phyloP scores from a whole-genome alignment of 2,888 invertebrate species.

The Alitta virens region DNA sequence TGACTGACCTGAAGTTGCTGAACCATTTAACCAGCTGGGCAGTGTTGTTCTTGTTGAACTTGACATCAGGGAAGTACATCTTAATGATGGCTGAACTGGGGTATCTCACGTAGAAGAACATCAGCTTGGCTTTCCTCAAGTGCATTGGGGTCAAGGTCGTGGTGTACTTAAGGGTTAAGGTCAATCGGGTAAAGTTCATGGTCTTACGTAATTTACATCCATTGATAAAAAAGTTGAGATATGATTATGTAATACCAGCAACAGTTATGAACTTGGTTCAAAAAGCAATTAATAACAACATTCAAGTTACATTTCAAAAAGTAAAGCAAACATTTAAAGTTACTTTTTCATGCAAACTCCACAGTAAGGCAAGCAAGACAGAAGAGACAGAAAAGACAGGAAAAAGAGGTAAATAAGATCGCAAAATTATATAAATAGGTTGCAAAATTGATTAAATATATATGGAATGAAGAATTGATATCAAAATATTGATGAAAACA shows the following conservation, averaged over 20 bases:
- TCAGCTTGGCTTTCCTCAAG: constrained; percentile 98
- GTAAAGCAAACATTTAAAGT: neutral
- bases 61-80: constrained; percentile 99
- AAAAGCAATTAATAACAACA: neutral
- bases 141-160: constrained; percentile 97
- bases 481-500: too few relatives aligned
- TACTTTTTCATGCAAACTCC: neutral
- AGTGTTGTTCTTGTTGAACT: constrained; percentile 99
- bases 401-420: too few relatives aligned
- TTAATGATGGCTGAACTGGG: constrained; percentile 98
- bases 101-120: constrained; percentile 99
- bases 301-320: neutral
- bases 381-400: neutral
- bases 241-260: too few relatives aligned
- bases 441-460: too few relatives aligned
- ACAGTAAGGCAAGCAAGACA: neutral
- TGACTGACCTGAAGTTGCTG: constrained; percentile 96
- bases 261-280: neutral
- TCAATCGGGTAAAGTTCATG: too few relatives aligned
- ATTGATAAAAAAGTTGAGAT: too few relatives aligned
- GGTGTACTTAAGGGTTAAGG: constrained; percentile 35
- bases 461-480: too few relatives aligned
- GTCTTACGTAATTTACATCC: too few relatives aligned
- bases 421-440: too few relatives aligned
- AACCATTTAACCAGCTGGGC: constrained; percentile 99